phyloP scores from a whole-genome alignment of 2,113 vertebrate species.

The Lepus timidus region DNA sequence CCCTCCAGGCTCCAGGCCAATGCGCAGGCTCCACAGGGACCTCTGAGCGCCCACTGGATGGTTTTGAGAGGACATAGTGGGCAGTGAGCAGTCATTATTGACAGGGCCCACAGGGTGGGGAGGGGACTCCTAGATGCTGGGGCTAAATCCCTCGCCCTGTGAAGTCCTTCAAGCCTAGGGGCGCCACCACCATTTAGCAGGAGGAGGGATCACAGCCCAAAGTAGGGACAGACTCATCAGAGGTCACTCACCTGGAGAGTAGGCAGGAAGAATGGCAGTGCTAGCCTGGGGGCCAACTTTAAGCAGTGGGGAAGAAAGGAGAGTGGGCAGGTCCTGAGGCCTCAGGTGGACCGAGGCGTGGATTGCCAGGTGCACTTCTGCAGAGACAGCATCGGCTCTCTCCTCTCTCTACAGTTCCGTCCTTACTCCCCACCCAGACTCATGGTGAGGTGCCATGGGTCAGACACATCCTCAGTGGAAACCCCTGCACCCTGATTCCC shows the following conservation, averaged over 20 bases:
- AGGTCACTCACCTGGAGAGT: neutral
- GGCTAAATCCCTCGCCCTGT: neutral
- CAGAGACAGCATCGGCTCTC: neutral
- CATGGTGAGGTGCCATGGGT: neutral
- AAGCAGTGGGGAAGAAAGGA: too few relatives aligned
- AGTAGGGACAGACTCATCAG: neutral
- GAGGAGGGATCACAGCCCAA: neutral
- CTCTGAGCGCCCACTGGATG: too few relatives aligned
- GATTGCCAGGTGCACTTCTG: neutral
- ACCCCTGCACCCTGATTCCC: neutral
- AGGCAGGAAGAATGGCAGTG: neutral
- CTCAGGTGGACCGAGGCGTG: neutral
- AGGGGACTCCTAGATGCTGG: neutral
- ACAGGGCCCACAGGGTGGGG: neutral
- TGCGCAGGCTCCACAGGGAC: too few relatives aligned
- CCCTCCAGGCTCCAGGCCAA: too few relatives aligned
- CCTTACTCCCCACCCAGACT: neutral
- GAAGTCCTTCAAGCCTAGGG: neutral
- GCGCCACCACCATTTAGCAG: neutral
- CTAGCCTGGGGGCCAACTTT: neutral
- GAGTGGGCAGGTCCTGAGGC: rapidly evolving
- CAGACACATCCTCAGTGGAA: neutral
- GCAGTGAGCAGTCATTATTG: neutral
- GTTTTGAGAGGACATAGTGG: neutral
- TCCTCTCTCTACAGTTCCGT: neutral